phyloP scores from a whole-genome alignment of 2,113 vertebrate species.

The Globicephala melas region DNA sequence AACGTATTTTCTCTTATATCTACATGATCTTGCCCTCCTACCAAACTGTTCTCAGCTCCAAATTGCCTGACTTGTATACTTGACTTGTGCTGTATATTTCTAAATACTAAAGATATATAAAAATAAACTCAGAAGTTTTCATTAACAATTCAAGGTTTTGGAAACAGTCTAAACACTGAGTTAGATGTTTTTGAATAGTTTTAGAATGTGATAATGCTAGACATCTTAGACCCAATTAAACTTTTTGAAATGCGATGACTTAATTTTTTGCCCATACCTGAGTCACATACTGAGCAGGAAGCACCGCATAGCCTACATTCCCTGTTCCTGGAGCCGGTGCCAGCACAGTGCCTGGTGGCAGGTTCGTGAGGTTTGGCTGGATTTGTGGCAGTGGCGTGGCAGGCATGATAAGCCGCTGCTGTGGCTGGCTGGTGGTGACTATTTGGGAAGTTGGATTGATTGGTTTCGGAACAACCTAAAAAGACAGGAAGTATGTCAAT shows the following conservation, averaged over 20 bases:
- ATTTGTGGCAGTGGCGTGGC: constrained; percentile 96
- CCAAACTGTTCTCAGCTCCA: background rate
- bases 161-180: background rate
- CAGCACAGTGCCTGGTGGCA: constrained; percentile 95
- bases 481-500: background rate
- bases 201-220: background rate
- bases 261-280: constrained; percentile 84
- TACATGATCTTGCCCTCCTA: background rate
- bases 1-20: background rate
- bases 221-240: background rate
- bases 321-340: constrained; percentile 92
- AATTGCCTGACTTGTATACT: background rate
- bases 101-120: background rate
- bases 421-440: constrained; percentile 92
- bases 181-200: background rate
- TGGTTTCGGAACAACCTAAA: constrained; percentile 93
- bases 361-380: constrained; percentile 96
- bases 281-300: constrained; percentile 96
- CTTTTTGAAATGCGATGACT: background rate
- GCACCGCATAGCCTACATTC: constrained; percentile 94
- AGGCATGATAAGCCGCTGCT: constrained; percentile 98
- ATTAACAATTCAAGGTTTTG: background rate
- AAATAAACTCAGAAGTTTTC: background rate
- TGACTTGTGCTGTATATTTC: background rate
- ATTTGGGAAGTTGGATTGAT: constrained; percentile 89